Conservation (phyloP, 1,140 invertebrate genomes). For the Contarinia nasturtii region DNA sequence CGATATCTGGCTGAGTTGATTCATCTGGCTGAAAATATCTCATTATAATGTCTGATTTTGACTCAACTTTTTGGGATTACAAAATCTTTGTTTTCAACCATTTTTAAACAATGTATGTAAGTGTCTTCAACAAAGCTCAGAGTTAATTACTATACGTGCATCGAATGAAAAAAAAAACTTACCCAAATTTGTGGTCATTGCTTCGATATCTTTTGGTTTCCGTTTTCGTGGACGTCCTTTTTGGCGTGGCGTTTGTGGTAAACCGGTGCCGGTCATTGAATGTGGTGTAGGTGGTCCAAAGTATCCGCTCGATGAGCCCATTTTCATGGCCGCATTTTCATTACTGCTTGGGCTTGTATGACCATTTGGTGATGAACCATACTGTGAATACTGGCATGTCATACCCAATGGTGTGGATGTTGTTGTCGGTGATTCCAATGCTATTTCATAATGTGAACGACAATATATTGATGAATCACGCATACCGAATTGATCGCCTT, state of each 20-base stretch:
- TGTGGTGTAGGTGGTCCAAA: slow-evolving; percentile 17
- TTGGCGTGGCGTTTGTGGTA: slow-evolving; percentile 48
- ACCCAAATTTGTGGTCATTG: slow-evolving; percentile 68
- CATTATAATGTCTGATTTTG: too few species aligned
- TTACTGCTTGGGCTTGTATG: slow-evolving; percentile 18
- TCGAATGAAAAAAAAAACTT: slow-evolving; percentile 28
- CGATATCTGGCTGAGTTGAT: too few species aligned
- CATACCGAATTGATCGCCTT: slow-evolving; percentile 89
- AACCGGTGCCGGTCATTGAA: slow-evolving; percentile 13
- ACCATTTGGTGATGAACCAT: slow-evolving; percentile 21
- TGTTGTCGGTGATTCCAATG: slow-evolving; percentile 34
- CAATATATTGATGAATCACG: slow-evolving; percentile 65
- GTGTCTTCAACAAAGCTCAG: too few species aligned
- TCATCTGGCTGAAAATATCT: too few species aligned
- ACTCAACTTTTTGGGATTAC: too few species aligned
- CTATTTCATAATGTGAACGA: slow-evolving; percentile 62
- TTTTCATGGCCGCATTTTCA: slow-evolving; percentile 14
- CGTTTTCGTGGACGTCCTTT: slow-evolving; percentile 82
- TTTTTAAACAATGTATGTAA: too few species aligned
- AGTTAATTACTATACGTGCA: too few species aligned
- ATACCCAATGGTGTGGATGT: slow-evolving; percentile 40
- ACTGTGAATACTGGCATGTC: slow-evolving; percentile 31
- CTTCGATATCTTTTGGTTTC: slow-evolving; percentile 72
- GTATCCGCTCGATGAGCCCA: slow-evolving; percentile 21
- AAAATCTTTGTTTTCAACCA: too few species aligned